Percentiles rank a stretch among this genome's conserved stretches.
phyloP scores from a whole-genome alignment of 2,113 vertebrate genomes.

The Actinemys pallida region DNA sequence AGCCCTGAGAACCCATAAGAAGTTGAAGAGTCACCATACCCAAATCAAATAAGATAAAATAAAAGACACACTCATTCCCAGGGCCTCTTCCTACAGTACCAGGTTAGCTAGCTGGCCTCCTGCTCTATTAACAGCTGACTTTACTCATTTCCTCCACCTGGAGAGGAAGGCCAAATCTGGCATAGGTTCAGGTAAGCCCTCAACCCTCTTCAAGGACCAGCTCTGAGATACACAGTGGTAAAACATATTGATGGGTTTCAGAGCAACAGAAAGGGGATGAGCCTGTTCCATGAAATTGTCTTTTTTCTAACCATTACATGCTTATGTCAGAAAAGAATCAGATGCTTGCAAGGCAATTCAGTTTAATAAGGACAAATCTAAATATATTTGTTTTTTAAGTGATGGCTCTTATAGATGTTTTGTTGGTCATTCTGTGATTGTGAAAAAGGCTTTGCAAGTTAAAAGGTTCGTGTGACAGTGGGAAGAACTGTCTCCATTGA shows the following conservation, averaged over 20 bases:
- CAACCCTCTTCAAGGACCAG: not conserved
- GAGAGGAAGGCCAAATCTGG: not conserved
- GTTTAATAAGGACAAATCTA: not conserved
- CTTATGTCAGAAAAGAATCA: not conserved
- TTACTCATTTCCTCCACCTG: not conserved
- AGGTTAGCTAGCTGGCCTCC: not conserved
- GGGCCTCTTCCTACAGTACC: not conserved
- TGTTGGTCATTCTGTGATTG: not conserved
- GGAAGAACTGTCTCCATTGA: not conserved
- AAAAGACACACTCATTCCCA: not conserved
- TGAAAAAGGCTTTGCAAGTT: not conserved
- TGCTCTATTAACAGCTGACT: not conserved
- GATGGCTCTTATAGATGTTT: not conserved
- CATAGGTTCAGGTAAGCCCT: not conserved
- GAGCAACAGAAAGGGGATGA: not conserved
- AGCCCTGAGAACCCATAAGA: not conserved
- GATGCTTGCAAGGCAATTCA: not conserved
- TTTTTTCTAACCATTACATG: constrained; percentile 3
- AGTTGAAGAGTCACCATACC: not conserved
- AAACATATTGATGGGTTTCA: not conserved
- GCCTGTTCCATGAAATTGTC: not conserved
- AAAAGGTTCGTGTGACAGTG: not conserved
- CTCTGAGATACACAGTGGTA: not conserved
- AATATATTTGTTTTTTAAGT: not conserved
- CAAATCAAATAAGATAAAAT: not conserved